These are phyloP conservation scores for Rhopalosiphum nymphaeae DNA, from an alignment of 2,888 invertebrate species.

Conservation along the genomic window DNA sequence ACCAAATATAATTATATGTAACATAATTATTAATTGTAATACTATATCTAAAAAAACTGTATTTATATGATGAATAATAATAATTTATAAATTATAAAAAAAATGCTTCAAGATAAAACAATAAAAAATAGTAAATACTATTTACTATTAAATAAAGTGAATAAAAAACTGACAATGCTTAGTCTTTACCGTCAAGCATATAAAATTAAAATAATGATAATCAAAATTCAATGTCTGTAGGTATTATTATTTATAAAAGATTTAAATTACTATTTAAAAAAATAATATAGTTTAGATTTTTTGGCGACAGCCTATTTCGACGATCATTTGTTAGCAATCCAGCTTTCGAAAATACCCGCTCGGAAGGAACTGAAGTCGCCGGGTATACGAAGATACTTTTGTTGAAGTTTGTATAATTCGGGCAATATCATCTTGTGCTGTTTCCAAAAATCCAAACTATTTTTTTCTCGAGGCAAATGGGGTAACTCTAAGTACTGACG, in stretches of 20 bases:
- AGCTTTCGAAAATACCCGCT: conserved; percentile 68
- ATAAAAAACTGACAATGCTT: neutral
- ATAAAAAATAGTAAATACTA: neutral
- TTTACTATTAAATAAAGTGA: neutral
- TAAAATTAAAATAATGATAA: neutral
- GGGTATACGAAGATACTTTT: conserved; percentile 65
- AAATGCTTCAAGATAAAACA: neutral
- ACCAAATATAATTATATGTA: no score
- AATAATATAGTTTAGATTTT: conserved; percentile 67
- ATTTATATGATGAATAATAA: no score
- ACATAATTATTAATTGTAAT: neutral
- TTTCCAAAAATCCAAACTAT: conserved; percentile 4
- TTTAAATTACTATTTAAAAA: conserved; percentile 63
- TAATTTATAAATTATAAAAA: no score
- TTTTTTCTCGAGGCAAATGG: neutral
- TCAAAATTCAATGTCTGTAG: neutral
- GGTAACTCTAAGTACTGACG: neutral
- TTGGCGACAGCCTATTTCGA: conserved; percentile 66
- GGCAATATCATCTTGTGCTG: neutral
- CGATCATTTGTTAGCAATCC: conserved; percentile 67
- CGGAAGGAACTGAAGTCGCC: conserved; percentile 68
- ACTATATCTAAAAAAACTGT: no score
- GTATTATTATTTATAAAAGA: neutral
- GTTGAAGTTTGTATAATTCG: neutral
- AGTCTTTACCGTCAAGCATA: neutral